A percentile compares a stretch with the other conserved stretches of the same genome.
phyloP scores from a whole-genome alignment of 1,140 invertebrate genomes.

The Drosophila guanche region DNA sequence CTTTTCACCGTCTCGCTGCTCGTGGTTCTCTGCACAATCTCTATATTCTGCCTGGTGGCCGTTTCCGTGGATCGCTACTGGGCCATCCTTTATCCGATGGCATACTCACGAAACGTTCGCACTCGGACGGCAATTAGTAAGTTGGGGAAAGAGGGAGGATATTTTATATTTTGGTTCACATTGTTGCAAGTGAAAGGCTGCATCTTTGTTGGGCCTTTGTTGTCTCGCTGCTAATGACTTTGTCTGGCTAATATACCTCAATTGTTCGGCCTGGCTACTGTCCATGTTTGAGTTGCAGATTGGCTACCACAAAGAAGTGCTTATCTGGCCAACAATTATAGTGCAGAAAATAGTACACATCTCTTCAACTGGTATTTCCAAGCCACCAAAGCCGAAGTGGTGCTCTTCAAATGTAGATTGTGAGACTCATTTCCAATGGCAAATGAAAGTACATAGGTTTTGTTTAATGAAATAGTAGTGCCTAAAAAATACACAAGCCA shows the following conservation, averaged over 20 bases:
- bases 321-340: slow-evolving; percentile 3
- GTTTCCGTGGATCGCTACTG: slow-evolving; percentile 96
- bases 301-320: slow-evolving; percentile 24
- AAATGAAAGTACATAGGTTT: too few species aligned
- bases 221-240: slow-evolving; percentile 32
- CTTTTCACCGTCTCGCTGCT: slow-evolving; percentile 94
- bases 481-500: too few species aligned
- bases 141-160: slow-evolving; percentile 71
- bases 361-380: background rate
- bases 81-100: slow-evolving; percentile 95
- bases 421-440: too few species aligned
- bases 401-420: background rate
- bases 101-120: slow-evolving; percentile 93
- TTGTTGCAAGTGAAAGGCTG: slow-evolving; percentile 10
- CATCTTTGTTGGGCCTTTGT: slow-evolving; percentile 28
- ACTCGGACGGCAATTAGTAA: slow-evolving; percentile 93
- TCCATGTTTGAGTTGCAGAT: slow-evolving; percentile 64
- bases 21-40: slow-evolving; percentile 94
- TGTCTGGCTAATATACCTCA: slow-evolving; percentile 37
- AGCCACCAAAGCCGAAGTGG: background rate
- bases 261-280: slow-evolving; percentile 38
- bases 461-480: too few species aligned
- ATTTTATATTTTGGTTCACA: slow-evolving; percentile 19
- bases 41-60: slow-evolving; percentile 95
- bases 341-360: background rate